phyloP scores from a whole-genome alignment of 2,888 invertebrate species.

The Idaea dimidiata region DNA sequence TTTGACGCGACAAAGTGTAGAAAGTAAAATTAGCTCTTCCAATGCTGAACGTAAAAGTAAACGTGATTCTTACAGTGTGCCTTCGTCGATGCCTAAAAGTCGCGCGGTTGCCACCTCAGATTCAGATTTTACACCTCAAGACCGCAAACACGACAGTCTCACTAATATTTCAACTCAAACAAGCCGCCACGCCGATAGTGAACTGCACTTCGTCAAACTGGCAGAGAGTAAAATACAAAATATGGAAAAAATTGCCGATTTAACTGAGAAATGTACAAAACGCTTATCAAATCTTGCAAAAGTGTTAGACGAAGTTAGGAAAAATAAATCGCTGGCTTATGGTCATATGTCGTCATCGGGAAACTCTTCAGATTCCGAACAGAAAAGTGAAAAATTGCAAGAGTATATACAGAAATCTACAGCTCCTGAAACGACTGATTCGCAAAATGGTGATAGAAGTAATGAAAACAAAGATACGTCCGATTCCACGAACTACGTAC shows the following conservation, averaged over 20 bases:
- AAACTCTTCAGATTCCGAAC: slow-evolving; percentile 58
- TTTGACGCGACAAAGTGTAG: neutral
- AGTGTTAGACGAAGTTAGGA: slow-evolving; percentile 72
- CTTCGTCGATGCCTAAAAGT: slow-evolving; percentile 21
- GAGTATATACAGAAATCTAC: slow-evolving; percentile 20
- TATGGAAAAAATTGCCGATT: slow-evolving; percentile 74
- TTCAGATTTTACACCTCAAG: slow-evolving; percentile 30
- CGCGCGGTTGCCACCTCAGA: slow-evolving; percentile 37
- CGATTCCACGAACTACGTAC: slow-evolving; percentile 39
- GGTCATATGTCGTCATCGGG: slow-evolving; percentile 64
- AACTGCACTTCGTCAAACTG: slow-evolving; percentile 59
- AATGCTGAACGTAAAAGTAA: slow-evolving; percentile 7
- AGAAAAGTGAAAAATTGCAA: slow-evolving; percentile 40
- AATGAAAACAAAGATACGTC: slow-evolving; percentile 17
- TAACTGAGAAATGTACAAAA: slow-evolving; percentile 72
- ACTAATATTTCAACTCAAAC: slow-evolving; percentile 63
- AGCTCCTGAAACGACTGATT: slow-evolving; percentile 28
- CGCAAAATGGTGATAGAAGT: slow-evolving; percentile 16
- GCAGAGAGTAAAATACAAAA: slow-evolving; percentile 71
- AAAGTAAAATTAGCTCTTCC: slow-evolving; percentile 14
- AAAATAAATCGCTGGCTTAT: slow-evolving; percentile 66
- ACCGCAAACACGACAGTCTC: slow-evolving; percentile 33
- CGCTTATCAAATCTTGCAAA: slow-evolving; percentile 71
- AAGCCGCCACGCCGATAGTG: slow-evolving; percentile 46
- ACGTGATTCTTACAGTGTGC: slow-evolving; percentile 8